Conservation (phyloP, 2,888 invertebrate genomes). For the Phorcus lineatus region DNA sequence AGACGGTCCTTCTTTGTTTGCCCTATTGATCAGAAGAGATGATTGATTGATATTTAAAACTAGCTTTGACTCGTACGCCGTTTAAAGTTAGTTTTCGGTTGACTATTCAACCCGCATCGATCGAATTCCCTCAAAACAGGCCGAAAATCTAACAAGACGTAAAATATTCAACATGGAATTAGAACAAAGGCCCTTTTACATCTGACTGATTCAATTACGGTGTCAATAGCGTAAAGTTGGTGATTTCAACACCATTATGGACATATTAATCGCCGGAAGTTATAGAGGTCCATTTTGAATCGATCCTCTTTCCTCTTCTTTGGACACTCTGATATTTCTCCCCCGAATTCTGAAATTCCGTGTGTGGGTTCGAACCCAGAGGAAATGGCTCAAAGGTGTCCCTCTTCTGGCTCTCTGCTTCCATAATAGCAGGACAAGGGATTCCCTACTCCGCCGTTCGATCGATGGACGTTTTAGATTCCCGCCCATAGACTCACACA, state of each 20-base stretch:
- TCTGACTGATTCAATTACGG: constrained; percentile 9
- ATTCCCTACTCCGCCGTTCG: not conserved
- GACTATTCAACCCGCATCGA: constrained; percentile 6
- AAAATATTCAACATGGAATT: constrained; percentile 12
- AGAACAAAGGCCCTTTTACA: constrained; percentile 8
- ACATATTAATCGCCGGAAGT: not conserved
- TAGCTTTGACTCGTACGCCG: not conserved
- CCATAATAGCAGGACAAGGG: constrained; percentile 4
- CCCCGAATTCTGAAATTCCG: constrained; percentile 4
- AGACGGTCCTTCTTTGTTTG: not conserved
- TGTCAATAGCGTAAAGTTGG: not conserved
- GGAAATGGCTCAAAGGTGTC: constrained; percentile 3
- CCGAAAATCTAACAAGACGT: constrained; percentile 14
- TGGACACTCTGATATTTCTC: not conserved
- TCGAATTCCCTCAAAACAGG: constrained; percentile 1
- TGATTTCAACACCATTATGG: not conserved
- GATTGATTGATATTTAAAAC: constrained; percentile 8
- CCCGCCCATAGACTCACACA: no score
- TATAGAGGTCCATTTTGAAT: not conserved
- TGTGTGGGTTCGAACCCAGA: not conserved
- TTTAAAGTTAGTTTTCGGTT: constrained; percentile 2
- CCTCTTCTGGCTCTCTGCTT: not conserved
- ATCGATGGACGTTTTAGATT: not conserved
- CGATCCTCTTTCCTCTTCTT: not conserved
- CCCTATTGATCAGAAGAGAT: not conserved